phyloP scores from a whole-genome alignment of 1,140 invertebrate species.

The Gerris buenoi region DNA sequence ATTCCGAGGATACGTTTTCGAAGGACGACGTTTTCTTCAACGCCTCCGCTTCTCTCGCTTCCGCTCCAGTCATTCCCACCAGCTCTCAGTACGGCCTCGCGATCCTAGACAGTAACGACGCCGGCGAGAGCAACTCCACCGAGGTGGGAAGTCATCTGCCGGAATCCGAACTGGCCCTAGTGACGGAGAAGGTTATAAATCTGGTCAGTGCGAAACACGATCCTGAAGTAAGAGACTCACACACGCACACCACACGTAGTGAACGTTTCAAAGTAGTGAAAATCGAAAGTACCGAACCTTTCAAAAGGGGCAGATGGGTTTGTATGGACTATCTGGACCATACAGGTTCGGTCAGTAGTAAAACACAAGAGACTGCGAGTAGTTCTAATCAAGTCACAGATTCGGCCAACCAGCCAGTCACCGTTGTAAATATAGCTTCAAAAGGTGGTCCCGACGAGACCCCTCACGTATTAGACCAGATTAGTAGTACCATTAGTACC shows the following conservation, averaged over 20 bases:
- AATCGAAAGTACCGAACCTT: conserved; percentile 87
- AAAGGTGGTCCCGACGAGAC: neutral
- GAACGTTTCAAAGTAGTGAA: conserved; percentile 91
- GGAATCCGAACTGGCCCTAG: conserved; percentile 39
- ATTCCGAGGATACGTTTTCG: conserved; percentile 67
- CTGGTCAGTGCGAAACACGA: conserved; percentile 38
- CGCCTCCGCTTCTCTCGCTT: conserved; percentile 52
- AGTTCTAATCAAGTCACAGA: neutral
- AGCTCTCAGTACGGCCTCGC: conserved; percentile 68
- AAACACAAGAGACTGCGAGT: conserved; percentile 26
- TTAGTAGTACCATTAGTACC: neutral
- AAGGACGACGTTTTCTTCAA: conserved; percentile 69
- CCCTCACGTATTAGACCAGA: neutral
- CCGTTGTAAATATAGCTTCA: neutral
- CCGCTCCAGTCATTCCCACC: conserved; percentile 65
- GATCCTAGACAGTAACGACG: conserved; percentile 42
- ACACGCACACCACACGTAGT: conserved; percentile 51
- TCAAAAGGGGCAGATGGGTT: conserved; percentile 81
- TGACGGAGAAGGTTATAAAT: conserved; percentile 40
- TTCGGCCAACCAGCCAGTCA: neutral
- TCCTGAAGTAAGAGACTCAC: conserved; percentile 48
- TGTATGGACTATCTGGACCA: conserved; percentile 92
- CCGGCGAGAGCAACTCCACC: conserved; percentile 17
- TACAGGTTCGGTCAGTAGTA: conserved; percentile 34
- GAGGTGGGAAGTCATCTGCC: conserved; percentile 33